Percentiles rank a stretch among this genome's conserved stretches.
Conservation (phyloP, 2,888 invertebrate species). For the Buathra laborator region DNA sequence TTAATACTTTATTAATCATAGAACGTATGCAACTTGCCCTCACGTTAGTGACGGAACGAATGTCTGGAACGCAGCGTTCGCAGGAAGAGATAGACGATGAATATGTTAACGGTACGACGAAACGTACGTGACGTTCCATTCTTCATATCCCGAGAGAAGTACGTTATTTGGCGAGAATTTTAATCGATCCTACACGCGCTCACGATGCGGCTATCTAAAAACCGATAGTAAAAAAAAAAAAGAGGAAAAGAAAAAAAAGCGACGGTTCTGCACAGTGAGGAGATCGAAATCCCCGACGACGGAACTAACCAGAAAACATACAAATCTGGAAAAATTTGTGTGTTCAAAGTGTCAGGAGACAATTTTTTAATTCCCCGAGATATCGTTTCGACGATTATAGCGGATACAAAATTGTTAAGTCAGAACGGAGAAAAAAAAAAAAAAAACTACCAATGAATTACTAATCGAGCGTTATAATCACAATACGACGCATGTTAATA, state of each 20-base stretch:
- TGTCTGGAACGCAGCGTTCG: slow-evolving; percentile 1
- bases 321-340: slow-evolving; percentile 29
- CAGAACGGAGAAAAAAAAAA: background rate
- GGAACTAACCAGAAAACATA: slow-evolving; percentile 19
- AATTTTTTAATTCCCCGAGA: background rate
- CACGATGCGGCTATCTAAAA: slow-evolving; percentile 13
- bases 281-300: slow-evolving; percentile 32
- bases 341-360: slow-evolving; percentile 22
- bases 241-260: background rate
- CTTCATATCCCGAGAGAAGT: slow-evolving; percentile 29
- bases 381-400: slow-evolving; percentile 21
- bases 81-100: slow-evolving; percentile 14
- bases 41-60: slow-evolving; percentile 35
- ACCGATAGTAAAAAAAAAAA: background rate
- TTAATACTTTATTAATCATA: slow-evolving; percentile 6
- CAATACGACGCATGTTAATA: slow-evolving; percentile 54
- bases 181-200: slow-evolving; percentile 21
- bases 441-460: slow-evolving; percentile 17
- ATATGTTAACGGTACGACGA: slow-evolving; percentile 23
- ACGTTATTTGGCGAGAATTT: background rate
- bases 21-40: slow-evolving; percentile 7
- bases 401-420: slow-evolving; percentile 33
- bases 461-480: slow-evolving; percentile 37
- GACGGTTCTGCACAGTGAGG: background rate
- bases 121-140: slow-evolving; percentile 30